A percentile compares a stretch with the other conserved stretches of the same genome.
Evolutionary conservation across 2,888 invertebrate genomes (phyloP).

Genomic region (Ormyrus thymus): DNA sequence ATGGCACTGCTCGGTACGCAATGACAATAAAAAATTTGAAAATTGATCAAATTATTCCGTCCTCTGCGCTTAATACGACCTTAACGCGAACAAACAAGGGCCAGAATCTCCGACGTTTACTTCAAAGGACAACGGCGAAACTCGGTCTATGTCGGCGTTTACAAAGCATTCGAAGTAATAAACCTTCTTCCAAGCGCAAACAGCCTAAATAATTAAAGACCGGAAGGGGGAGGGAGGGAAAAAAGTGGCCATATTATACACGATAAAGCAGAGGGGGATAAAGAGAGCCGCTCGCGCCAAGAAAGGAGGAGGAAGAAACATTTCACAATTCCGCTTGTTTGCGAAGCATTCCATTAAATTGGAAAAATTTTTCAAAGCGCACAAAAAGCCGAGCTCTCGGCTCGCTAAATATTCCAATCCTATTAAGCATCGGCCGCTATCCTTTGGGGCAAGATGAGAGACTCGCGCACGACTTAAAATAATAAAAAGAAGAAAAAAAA

Average conservation of each 20-base stretch:
- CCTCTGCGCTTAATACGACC: not conserved
- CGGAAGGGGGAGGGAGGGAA: not conserved
- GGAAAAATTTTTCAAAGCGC: conserved; percentile 16
- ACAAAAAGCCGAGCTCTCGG: conserved; percentile 5
- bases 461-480: conserved; percentile 18
- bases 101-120: not conserved
- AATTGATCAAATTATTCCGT: not conserved
- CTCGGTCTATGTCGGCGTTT: not conserved
- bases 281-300: not conserved
- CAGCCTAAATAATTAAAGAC: conserved; percentile 46
- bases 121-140: conserved; percentile 1
- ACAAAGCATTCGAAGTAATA: conserved; percentile 45
- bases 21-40: not conserved
- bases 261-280: not conserved
- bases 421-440: conserved; percentile 42
- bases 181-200: conserved; percentile 36
- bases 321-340: conserved; percentile 34
- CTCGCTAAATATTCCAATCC: conserved; percentile 53
- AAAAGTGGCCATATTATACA: not conserved
- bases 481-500: not conserved
- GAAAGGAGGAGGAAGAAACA: not conserved
- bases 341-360: conserved; percentile 51
- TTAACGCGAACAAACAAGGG: not conserved
- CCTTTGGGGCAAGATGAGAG: conserved; percentile 23
- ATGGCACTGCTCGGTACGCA: too few relatives aligned